Conservation (phyloP, 2,797 vertebrate genomes). For the Oophaga sylvatica region DNA sequence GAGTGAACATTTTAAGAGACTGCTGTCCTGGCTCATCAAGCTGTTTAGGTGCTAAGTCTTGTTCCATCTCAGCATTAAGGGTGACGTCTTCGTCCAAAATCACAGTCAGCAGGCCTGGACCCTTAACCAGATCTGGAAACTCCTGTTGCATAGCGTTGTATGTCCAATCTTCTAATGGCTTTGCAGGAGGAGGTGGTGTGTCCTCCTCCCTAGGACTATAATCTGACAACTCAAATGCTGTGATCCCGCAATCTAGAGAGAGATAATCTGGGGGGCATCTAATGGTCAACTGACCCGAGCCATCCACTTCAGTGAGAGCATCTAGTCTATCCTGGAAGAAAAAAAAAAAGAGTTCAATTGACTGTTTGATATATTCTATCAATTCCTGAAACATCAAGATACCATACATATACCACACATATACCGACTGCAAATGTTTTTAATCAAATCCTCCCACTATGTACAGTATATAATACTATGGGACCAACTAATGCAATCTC, state of each 20-base stretch:
- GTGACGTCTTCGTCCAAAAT: constrained; percentile 70
- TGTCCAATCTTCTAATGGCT: constrained; percentile 76
- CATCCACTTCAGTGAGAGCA: constrained; percentile 92
- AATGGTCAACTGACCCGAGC: constrained; percentile 95
- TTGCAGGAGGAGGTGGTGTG: constrained; percentile 69
- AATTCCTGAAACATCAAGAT: not conserved
- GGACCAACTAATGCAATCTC: too few species aligned
- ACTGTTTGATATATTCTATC: not conserved
- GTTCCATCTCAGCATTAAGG: constrained; percentile 67
- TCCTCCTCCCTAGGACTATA: constrained; percentile 92
- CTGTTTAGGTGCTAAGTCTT: constrained; percentile 59
- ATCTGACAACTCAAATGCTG: constrained; percentile 93
- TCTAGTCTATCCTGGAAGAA: constrained; percentile 89
- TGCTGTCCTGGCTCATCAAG: constrained; percentile 62
- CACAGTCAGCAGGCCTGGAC: constrained; percentile 81
- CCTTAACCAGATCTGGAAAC: constrained; percentile 82
- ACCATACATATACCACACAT: not conserved
- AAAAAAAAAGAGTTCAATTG: constrained; percentile 39
- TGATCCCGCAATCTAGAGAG: constrained; percentile 97
- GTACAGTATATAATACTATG: not conserved
- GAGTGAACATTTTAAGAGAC: constrained; percentile 64
- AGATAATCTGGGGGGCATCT: constrained; percentile 98
- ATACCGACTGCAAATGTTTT: not conserved
- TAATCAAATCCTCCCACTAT: not conserved
- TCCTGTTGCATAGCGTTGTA: constrained; percentile 81